phyloP scores from a whole-genome alignment of 2,888 invertebrate species.

The Globia sparganii region DNA sequence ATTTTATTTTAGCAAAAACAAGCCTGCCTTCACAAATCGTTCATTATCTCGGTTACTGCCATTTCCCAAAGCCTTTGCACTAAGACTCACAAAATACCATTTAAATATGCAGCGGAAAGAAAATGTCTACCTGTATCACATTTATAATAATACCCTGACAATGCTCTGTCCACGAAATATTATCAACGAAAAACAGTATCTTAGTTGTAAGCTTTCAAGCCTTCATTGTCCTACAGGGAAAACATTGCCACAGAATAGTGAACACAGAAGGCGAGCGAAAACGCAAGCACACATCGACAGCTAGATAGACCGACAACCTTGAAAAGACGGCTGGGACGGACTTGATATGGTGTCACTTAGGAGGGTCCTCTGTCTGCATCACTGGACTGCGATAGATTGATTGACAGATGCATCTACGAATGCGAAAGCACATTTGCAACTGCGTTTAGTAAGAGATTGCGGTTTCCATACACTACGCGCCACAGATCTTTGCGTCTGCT shows the following conservation, averaged over 20 bases:
- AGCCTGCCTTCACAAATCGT: neutral
- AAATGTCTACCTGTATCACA: slow-evolving; percentile 43
- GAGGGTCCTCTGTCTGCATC: neutral
- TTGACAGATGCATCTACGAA: neutral
- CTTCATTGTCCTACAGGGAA: slow-evolving; percentile 53
- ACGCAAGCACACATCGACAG: neutral
- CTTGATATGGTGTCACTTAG: neutral
- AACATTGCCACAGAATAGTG: slow-evolving; percentile 22
- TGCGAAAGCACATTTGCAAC: neutral
- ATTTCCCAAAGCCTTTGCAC: neutral
- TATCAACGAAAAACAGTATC: slow-evolving; percentile 55
- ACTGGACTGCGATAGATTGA: neutral
- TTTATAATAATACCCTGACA: slow-evolving; percentile 42
- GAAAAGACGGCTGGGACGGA: neutral
- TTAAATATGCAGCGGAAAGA: slow-evolving; percentile 28
- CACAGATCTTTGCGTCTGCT: neutral
- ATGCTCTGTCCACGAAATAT: slow-evolving; percentile 41
- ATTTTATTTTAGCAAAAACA: neutral
- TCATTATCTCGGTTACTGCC: slow-evolving; percentile 13
- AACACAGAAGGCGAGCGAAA: slow-evolving; percentile 23
- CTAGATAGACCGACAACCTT: neutral
- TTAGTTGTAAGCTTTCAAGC: slow-evolving; percentile 50
- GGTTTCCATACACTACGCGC: neutral
- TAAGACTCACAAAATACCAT: slow-evolving; percentile 33
- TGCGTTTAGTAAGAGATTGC: neutral